Conservation (phyloP, 35 echinoderm and acorn worm genomes). For the Anneissia japonica region DNA sequence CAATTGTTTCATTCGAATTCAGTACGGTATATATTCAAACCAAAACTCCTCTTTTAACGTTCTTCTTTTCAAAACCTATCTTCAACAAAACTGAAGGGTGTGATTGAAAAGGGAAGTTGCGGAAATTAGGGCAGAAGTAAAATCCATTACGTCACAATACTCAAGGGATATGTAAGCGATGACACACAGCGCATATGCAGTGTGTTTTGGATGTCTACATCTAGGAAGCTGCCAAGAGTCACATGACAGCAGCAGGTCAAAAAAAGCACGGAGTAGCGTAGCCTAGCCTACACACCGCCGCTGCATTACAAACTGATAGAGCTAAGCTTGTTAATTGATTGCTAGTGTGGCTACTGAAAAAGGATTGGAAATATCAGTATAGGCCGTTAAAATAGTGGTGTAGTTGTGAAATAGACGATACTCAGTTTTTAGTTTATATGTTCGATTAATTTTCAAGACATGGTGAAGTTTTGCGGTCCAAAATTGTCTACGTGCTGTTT, state of each 20-base stretch:
- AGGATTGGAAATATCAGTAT: background rate
- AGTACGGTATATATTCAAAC: background rate
- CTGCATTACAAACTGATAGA: too few species aligned
- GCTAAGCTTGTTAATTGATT: background rate
- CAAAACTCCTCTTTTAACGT: background rate
- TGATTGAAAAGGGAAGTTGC: background rate
- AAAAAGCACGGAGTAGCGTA: background rate
- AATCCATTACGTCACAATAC: background rate
- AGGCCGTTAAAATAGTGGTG: background rate
- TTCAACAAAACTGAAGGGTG: background rate
- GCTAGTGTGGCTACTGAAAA: background rate
- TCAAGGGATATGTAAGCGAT: background rate
- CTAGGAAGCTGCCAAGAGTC: background rate
- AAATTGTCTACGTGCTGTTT: conserved; percentile 82
- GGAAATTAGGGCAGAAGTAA: conserved; percentile 1
- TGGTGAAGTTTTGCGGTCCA: conserved; percentile 80
- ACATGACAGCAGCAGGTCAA: background rate
- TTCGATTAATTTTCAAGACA: background rate
- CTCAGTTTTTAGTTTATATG: background rate
- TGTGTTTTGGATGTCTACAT: too few species aligned
- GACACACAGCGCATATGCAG: too few species aligned
- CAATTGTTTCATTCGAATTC: background rate
- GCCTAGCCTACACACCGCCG: too few species aligned
- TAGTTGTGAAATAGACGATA: background rate
- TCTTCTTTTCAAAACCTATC: background rate